phyloP scores from a whole-genome alignment of 2,888 invertebrate species.

The Dusona sp. region DNA sequence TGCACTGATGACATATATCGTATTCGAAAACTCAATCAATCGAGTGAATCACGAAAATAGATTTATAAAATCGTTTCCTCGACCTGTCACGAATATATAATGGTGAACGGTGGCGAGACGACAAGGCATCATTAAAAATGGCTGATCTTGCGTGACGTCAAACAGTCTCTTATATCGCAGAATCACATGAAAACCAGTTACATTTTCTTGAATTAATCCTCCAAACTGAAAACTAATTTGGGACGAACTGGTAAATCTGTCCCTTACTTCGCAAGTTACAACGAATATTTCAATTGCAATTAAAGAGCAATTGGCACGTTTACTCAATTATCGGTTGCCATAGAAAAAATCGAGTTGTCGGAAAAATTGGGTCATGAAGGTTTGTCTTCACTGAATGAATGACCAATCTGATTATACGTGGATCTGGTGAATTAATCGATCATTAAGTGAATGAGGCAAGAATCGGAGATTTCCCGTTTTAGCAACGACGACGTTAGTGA shows the following conservation, averaged over 20 bases:
- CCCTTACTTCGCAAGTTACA: background rate
- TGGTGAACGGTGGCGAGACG: constrained; percentile 23
- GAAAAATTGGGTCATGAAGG: background rate
- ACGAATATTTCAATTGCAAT: background rate
- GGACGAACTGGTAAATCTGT: background rate
- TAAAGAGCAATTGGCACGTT: background rate
- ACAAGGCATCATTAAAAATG: constrained; percentile 25
- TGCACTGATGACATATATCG: background rate
- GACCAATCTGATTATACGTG: background rate
- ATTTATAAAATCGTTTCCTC: background rate
- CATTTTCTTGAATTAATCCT: background rate
- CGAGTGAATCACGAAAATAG: background rate
- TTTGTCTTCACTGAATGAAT: background rate
- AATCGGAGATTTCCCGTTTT: background rate
- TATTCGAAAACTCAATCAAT: background rate
- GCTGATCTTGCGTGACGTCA: constrained; percentile 28
- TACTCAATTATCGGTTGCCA: background rate
- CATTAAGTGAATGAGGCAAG: background rate
- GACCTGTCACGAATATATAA: constrained; percentile 7
- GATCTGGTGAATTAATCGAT: background rate
- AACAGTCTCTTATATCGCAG: constrained; percentile 2
- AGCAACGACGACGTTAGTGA: background rate
- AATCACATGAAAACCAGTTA: background rate
- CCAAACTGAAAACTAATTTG: background rate
- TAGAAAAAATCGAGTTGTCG: background rate